Evolutionary conservation across 2,888 invertebrate genomes (phyloP).

Genomic region (Nysson spinosus): DNA sequence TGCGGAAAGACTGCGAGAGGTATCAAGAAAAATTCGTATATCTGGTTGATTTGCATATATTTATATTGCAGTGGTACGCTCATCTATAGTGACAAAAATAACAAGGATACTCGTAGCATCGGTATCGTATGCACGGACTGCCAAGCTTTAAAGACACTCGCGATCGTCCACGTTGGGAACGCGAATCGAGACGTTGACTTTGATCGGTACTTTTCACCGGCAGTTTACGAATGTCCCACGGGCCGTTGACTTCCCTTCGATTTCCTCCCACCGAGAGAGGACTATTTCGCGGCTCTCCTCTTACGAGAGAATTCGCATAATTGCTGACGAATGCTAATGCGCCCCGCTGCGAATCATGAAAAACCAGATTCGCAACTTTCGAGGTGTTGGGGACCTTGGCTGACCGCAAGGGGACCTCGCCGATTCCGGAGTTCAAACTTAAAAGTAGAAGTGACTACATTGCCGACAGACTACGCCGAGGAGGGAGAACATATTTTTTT

Average conservation of each 20-base stretch:
- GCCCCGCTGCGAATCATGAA: slow-evolving; percentile 52
- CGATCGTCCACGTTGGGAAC: background rate
- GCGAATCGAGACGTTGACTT: slow-evolving; percentile 18
- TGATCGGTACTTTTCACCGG: slow-evolving; percentile 34
- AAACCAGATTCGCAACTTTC: slow-evolving; percentile 65
- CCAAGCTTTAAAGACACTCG: slow-evolving; percentile 25
- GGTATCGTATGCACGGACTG: slow-evolving; percentile 25
- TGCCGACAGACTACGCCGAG: background rate
- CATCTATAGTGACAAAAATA: background rate
- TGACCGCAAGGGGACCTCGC: background rate
- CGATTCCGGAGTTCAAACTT: background rate
- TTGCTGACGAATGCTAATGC: slow-evolving; percentile 63
- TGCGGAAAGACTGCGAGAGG: too few species aligned
- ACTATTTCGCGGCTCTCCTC: slow-evolving; percentile 36
- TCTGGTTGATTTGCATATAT: slow-evolving; percentile 36
- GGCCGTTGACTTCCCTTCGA: slow-evolving; percentile 50
- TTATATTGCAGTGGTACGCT: slow-evolving; percentile 10
- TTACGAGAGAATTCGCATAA: slow-evolving; percentile 60
- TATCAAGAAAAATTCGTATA: slow-evolving; percentile 20
- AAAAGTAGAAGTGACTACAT: background rate
- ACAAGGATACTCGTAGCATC: slow-evolving; percentile 4
- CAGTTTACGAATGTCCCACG: slow-evolving; percentile 39
- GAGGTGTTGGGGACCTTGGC: slow-evolving; percentile 21
- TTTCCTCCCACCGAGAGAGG: slow-evolving; percentile 41
- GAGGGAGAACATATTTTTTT: too few species aligned